Percentiles rank a stretch among this genome's conserved stretches.
Conservation (phyloP, 2,113 vertebrate species). For the Odocoileus hemionus region DNA sequence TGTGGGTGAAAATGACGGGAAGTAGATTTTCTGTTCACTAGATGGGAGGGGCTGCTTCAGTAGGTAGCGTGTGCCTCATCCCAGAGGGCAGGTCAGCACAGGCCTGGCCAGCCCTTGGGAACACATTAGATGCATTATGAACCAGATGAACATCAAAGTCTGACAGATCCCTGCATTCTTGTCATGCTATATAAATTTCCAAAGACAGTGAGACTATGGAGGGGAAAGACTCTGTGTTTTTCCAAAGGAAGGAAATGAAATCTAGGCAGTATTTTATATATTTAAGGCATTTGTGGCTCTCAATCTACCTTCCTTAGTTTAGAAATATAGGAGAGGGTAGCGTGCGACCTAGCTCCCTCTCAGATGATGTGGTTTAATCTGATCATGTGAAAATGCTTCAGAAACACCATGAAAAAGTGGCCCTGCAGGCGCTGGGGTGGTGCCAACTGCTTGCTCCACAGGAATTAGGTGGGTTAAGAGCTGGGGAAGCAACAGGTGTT, state of each 20-base stretch:
- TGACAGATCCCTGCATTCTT: slow-evolving; percentile 9
- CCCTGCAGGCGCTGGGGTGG: not conserved
- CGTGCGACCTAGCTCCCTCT: not conserved
- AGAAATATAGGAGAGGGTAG: not conserved
- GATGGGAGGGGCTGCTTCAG: not conserved
- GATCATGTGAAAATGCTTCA: not conserved
- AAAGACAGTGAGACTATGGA: not conserved
- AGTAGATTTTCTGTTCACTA: not conserved
- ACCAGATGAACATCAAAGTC: slow-evolving; percentile 12
- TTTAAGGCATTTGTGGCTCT: not conserved
- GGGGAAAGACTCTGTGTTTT: not conserved
- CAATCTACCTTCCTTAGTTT: not conserved
- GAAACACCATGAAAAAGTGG: not conserved
- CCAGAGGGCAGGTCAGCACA: not conserved
- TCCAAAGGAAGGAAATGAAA: not conserved
- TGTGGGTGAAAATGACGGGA: not conserved
- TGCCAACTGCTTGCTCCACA: not conserved
- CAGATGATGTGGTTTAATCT: not conserved
- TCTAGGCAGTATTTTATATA: not conserved
- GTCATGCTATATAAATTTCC: slow-evolving; percentile 22
- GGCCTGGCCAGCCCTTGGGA: not conserved
- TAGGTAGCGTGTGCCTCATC: not conserved
- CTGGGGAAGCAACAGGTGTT: not conserved
- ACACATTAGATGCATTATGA: slow-evolving; percentile 21
- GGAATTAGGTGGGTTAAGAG: not conserved